These are phyloP conservation scores for Hippoglossus hippoglossus DNA, from an alignment of 2,797 vertebrate species.

Conservation along the genomic window DNA sequence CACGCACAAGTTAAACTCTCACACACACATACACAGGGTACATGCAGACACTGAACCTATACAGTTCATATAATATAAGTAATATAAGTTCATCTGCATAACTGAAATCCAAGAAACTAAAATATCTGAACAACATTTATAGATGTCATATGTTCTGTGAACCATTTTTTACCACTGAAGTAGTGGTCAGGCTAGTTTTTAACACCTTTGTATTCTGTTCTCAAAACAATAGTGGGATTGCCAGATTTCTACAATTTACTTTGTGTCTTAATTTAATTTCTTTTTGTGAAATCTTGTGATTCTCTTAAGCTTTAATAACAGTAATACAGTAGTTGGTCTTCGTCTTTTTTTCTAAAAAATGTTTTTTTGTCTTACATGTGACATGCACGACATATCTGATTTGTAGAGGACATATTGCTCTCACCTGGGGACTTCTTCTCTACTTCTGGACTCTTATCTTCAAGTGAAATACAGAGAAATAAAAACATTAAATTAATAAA, in stretches of 20 bases:
- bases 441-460: constrained; percentile 89
- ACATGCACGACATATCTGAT: not conserved
- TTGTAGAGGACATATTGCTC: constrained; percentile 37
- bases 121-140: too few species aligned
- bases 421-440: constrained; percentile 93
- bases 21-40: not conserved
- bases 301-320: too few species aligned
- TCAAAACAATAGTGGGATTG: too few species aligned
- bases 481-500: constrained; percentile 66
- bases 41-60: not conserved
- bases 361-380: not conserved
- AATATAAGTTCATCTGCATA: not conserved
- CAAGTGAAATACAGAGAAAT: constrained; percentile 77
- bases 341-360: not conserved
- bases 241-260: not conserved
- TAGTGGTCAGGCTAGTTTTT: too few species aligned
- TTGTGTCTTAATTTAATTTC: too few species aligned
- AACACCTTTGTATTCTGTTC: too few species aligned
- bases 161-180: too few species aligned
- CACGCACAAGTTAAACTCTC: not conserved
- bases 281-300: too few species aligned
- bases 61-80: not conserved
- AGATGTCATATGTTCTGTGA: too few species aligned
- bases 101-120: not conserved
- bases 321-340: too few species aligned